A percentile compares a stretch with the other conserved stretches of the same genome.
phyloP scores from a whole-genome alignment of 2,888 invertebrate genomes.

The Tetropium fuscum region DNA sequence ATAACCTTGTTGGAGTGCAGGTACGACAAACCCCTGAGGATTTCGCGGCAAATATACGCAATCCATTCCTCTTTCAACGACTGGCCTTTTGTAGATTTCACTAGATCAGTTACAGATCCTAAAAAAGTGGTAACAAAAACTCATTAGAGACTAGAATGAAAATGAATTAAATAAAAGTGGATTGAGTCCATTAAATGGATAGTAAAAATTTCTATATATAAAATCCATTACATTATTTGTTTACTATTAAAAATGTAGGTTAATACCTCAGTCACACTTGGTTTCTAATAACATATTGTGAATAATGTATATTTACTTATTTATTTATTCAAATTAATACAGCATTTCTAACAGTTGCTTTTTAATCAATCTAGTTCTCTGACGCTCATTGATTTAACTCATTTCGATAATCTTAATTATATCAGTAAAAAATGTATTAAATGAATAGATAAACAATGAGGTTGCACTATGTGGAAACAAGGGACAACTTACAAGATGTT shows the following conservation, averaged over 20 bases:
- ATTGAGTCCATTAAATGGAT: not conserved
- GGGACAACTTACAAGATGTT: too few species aligned
- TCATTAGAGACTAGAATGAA: not conserved
- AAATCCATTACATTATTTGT: not conserved
- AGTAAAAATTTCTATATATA: not conserved
- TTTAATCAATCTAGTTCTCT: too few species aligned
- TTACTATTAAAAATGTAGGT: conserved; percentile 5
- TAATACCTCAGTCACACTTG: conserved; percentile 4
- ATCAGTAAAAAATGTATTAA: too few species aligned
- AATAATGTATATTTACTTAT: not conserved
- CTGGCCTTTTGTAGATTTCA: conserved; percentile 99
- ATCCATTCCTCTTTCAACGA: conserved; percentile 99
- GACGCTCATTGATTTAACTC: too few species aligned
- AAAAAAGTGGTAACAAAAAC: conserved; percentile 46
- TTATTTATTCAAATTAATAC: not conserved
- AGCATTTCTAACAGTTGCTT: not conserved
- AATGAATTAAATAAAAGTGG: not conserved
- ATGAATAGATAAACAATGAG: too few species aligned
- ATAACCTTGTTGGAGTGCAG: conserved; percentile 99
- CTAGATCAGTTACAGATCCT: conserved; percentile 98
- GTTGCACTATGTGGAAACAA: too few species aligned
- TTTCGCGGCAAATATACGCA: conserved; percentile 98
- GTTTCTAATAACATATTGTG: conserved; percentile 2
- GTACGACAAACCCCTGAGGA: conserved; percentile 94
- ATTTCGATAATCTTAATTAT: too few species aligned